Evolutionary conservation across 1,140 invertebrate genomes (phyloP).

Genomic region (Drosophila azteca): DNA sequence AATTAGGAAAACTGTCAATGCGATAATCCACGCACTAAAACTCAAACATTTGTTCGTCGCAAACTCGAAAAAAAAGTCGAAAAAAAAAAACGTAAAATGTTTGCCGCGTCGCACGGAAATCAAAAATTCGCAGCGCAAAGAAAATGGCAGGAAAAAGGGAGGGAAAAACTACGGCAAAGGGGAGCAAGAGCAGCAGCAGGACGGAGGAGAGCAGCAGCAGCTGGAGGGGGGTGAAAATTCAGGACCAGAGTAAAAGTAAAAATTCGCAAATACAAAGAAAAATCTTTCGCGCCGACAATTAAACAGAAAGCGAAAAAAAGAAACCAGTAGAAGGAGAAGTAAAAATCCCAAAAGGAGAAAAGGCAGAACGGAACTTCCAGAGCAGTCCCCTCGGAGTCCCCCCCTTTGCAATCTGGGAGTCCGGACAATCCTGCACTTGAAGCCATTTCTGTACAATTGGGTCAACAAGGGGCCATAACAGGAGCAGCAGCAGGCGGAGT

Average conservation of each 20-base stretch:
- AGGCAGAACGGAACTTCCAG: slow-evolving; percentile 1
- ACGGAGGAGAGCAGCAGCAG: neutral
- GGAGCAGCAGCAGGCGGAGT: slow-evolving; percentile 17
- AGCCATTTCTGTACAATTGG: slow-evolving; percentile 62
- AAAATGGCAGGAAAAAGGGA: slow-evolving; percentile 13
- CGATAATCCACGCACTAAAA: slow-evolving; percentile 39
- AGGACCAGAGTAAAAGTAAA: slow-evolving; percentile 40
- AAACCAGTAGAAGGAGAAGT: neutral
- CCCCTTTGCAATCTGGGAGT: neutral
- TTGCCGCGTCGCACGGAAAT: slow-evolving; percentile 46
- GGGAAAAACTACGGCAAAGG: slow-evolving; percentile 6
- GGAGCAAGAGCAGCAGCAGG: too few relatives aligned
- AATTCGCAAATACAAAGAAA: slow-evolving; percentile 40
- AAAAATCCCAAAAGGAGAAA: slow-evolving; percentile 1
- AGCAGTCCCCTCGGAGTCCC: neutral
- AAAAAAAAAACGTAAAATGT: slow-evolving; percentile 6
- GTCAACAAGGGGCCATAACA: slow-evolving; percentile 63
- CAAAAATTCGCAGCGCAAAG: slow-evolving; percentile 46
- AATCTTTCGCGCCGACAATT: slow-evolving; percentile 45
- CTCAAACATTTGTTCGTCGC: slow-evolving; percentile 57
- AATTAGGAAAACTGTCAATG: slow-evolving; percentile 20
- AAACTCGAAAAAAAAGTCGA: slow-evolving; percentile 23
- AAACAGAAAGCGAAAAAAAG: slow-evolving; percentile 13
- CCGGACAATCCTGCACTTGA: slow-evolving; percentile 6
- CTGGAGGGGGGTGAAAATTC: neutral